Base-by-base conservation (phyloP, 2,113 vertebrate genomes). In the Corythornis madagascariensis region DNA sequence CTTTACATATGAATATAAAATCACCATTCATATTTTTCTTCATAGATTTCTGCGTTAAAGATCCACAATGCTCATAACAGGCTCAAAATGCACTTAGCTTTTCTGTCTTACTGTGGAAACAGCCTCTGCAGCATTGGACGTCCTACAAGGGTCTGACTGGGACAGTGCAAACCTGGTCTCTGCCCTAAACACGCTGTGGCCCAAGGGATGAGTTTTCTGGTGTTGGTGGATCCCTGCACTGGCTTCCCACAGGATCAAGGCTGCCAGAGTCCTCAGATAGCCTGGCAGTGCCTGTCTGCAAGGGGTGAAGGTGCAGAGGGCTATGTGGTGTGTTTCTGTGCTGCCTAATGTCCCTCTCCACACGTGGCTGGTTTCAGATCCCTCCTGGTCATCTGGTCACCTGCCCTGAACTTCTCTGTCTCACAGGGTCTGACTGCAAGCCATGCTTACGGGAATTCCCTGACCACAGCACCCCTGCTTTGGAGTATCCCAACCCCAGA, bases 341-440 rank as follows among this genome's bases (percentile, higher is more conserved):
- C n/a, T 50, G 38, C 70, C 45, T 48, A 1, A 19, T 29, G 48
- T 24, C 74, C 71, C 56, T 35, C n/a, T 25, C 43, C 3, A 28
- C 17, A 13, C 6, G 6, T 3, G 64, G 67, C 56, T 28, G 71
- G 4, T 38, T 66, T 53, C 25, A 17, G 25, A 11, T 43, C 73
- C 63, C n/a, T 75, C 40, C 10, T 38, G 43, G 22, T 50, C 22
- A 0, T 2, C 74, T 55, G 35, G 6, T 38, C 20, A 22, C 40
- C 2, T 16, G 43, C 69, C 11, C 38, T 40, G 45, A n/a, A 74
- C 57, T 67, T 5, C 86, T 86, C 26, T 91, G 88, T 91, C 80
- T 96, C 86, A 31, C 96, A 99, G 98, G 96, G 6, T 99, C 98
- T 0, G 98, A 99, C 89, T 97, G 98, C 94, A 99, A 99, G 85